Evolutionary conservation across 1,140 invertebrate genomes (phyloP).

Genomic region (Oryzaephilus surinamensis): DNA sequence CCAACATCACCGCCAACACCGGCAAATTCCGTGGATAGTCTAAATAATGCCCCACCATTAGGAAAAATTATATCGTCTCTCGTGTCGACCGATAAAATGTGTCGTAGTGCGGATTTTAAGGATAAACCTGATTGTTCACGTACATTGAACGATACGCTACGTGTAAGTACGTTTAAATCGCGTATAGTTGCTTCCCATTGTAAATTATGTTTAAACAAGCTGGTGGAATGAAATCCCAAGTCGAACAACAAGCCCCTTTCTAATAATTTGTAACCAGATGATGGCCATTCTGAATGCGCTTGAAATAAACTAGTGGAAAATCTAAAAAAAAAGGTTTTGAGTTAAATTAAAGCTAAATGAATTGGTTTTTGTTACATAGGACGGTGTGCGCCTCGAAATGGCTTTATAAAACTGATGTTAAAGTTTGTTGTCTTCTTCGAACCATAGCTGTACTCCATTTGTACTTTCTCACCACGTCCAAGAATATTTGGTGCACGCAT

Average conservation of each 20-base stretch:
- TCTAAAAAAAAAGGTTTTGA: constrained; percentile 31
- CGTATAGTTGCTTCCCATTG: constrained; percentile 75
- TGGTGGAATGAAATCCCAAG: constrained; percentile 49
- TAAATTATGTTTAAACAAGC: constrained; percentile 60
- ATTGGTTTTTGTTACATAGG: constrained; percentile 42
- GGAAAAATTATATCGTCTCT: constrained; percentile 73
- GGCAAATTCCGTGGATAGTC: constrained; percentile 66
- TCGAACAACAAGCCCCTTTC: constrained; percentile 56
- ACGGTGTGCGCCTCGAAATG: constrained; percentile 47
- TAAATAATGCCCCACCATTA: constrained; percentile 53
- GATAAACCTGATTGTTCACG: constrained; percentile 74
- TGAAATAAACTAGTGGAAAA: constrained; percentile 58
- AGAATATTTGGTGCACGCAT: constrained; percentile 65
- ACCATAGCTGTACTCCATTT: constrained; percentile 66
- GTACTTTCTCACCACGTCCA: constrained; percentile 69
- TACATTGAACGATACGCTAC: constrained; percentile 61
- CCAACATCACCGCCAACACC: constrained; percentile 79
- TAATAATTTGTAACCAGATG: constrained; percentile 65
- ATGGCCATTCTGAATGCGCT: constrained; percentile 60
- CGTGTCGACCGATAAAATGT: constrained; percentile 66
- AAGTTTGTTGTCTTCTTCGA: constrained; percentile 61
- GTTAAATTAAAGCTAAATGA: no score
- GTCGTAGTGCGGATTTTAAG: constrained; percentile 72
- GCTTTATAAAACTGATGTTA: constrained; percentile 63
- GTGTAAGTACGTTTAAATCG: constrained; percentile 53